Percentiles rank a stretch among this genome's conserved stretches.
phyloP scores from a whole-genome alignment of 1,140 invertebrate genomes.

The Rhopalosiphum padi region DNA sequence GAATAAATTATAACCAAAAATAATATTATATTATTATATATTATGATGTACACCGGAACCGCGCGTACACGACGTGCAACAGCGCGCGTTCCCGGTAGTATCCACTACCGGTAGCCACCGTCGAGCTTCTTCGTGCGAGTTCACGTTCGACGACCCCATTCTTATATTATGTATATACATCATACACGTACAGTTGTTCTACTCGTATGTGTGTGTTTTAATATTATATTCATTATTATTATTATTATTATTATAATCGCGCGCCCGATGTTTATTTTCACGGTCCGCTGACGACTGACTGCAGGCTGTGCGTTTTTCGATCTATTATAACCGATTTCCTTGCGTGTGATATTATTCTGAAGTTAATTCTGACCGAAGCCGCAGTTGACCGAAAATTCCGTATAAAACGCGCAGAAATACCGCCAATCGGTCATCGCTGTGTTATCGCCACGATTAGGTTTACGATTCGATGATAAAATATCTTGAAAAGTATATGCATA shows the following conservation, averaged over 20 bases:
- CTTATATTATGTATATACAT: neutral
- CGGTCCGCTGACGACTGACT: neutral
- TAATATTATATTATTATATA: neutral
- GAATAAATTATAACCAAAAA: neutral
- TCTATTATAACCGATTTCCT: neutral
- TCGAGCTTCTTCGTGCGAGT: neutral
- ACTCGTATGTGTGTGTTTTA: neutral
- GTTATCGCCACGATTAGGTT: neutral
- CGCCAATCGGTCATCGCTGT: neutral
- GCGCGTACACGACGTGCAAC: neutral
- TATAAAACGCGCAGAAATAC: neutral
- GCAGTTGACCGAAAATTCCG: neutral
- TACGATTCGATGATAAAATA: neutral
- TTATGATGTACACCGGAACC: neutral
- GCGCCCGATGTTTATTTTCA: neutral
- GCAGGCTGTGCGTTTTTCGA: neutral
- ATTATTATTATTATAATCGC: neutral
- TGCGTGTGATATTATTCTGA: neutral
- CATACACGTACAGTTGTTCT: neutral
- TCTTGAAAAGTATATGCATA: neutral
- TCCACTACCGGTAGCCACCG: neutral
- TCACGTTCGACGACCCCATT: neutral
- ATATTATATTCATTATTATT: neutral
- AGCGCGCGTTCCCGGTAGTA: neutral
- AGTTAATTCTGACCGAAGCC: neutral